A percentile compares a stretch with the other conserved stretches of the same genome.
Evolutionary conservation across 1,140 invertebrate species (phyloP).

Genomic region (Hyles vespertilio): DNA sequence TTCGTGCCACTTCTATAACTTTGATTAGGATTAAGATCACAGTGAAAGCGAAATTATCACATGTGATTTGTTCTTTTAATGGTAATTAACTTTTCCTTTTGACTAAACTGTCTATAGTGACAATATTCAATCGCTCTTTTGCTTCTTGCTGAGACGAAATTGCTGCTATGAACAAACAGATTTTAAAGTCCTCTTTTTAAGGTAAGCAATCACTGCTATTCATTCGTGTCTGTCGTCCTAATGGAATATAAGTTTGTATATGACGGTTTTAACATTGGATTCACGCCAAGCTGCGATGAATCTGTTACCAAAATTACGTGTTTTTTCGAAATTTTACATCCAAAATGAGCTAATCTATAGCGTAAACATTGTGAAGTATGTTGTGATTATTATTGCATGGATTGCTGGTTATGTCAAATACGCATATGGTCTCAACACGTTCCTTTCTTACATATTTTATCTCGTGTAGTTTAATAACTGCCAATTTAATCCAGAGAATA

Average conservation of each 20-base stretch:
- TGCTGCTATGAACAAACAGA: background rate
- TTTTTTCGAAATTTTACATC: background rate
- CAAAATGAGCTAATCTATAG: too few relatives aligned
- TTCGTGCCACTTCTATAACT: constrained; percentile 3
- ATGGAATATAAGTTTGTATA: background rate
- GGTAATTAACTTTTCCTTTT: too few relatives aligned
- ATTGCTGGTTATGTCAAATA: too few relatives aligned
- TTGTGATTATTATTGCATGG: too few relatives aligned
- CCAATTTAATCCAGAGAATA: too few relatives aligned
- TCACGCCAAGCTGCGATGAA: constrained; percentile 1
- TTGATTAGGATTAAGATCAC: constrained; percentile 26
- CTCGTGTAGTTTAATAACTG: too few relatives aligned
- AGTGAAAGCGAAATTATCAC: constrained; percentile 47
- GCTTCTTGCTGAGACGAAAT: background rate
- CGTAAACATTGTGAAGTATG: too few relatives aligned
- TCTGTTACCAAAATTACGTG: background rate
- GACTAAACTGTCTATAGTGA: too few relatives aligned
- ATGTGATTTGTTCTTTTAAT: background rate
- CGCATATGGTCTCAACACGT: too few relatives aligned
- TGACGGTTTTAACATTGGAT: constrained; percentile 1
- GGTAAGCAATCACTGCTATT: too few relatives aligned
- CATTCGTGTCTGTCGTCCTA: too few relatives aligned
- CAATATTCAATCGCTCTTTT: background rate
- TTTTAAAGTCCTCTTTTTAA: background rate
- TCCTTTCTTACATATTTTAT: too few relatives aligned